These are phyloP conservation scores for Halocynthia aurantium DNA, from an alignment of 23 tunicate genomes.

Conservation along the genomic window DNA sequence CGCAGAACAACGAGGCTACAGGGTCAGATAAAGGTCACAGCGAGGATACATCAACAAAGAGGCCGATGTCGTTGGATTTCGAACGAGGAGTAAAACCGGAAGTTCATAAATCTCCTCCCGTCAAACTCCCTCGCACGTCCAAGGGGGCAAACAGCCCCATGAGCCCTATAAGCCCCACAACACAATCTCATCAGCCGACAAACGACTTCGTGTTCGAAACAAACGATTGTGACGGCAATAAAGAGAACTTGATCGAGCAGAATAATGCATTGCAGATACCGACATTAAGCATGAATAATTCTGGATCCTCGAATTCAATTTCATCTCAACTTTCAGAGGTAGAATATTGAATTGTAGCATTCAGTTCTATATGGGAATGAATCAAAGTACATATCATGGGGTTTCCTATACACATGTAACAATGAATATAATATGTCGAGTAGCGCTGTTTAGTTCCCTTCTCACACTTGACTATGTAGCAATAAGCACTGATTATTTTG, in stretches of 20 bases:
- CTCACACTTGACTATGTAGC: no score
- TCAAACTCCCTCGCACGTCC: conserved; percentile 12
- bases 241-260: background rate
- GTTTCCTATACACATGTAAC: no score
- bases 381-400: no score
- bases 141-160: conserved; percentile 10
- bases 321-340: conserved; percentile 17
- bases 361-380: no score
- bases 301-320: background rate
- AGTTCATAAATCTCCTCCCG: conserved; percentile 10
- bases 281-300: background rate
- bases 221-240: no score
- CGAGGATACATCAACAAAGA: background rate
- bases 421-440: no score
- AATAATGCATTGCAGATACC: background rate
- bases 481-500: no score
- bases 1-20: background rate
- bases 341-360: no score
- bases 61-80: background rate
- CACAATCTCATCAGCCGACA: background rate
- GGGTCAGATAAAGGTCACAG: background rate
- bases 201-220: background rate
- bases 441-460: no score
- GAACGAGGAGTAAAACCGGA: background rate
- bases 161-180: conserved; percentile 1